Conservation (phyloP, 2,888 invertebrate genomes). For the Fragum sueziense region DNA sequence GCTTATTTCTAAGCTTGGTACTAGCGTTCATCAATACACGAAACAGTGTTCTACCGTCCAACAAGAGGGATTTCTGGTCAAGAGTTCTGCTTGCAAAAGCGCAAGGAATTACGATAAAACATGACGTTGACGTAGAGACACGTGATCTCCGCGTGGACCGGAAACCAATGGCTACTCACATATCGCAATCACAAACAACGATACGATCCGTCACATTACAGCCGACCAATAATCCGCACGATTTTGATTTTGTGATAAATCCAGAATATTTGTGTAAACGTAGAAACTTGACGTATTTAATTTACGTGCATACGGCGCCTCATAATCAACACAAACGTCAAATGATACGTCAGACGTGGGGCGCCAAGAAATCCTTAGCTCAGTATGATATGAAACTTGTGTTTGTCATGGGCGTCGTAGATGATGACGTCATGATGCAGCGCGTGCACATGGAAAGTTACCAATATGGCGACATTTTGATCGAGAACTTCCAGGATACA, state of each 20-base stretch:
- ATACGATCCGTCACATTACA: not conserved
- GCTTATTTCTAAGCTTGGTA: conserved; percentile 38
- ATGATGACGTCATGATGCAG: conserved; percentile 66
- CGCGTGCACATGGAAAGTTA: conserved; percentile 74
- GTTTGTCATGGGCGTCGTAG: conserved; percentile 77
- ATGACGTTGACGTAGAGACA: not conserved
- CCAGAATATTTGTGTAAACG: conserved; percentile 65
- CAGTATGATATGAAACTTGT: conserved; percentile 73
- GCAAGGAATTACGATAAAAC: not conserved
- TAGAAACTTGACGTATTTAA: conserved; percentile 70
- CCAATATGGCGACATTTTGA: conserved; percentile 79
- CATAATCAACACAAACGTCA: conserved; percentile 77
- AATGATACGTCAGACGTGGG: conserved; percentile 80
- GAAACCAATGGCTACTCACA: not conserved
- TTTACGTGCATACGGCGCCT: conserved; percentile 81
- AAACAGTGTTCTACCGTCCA: conserved; percentile 20
- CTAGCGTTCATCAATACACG: conserved; percentile 49
- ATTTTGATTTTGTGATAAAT: conserved; percentile 70
- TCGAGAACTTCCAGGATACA: conserved; percentile 81
- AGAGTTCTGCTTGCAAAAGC: not conserved
- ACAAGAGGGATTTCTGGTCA: conserved; percentile 11
- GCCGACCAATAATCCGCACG: conserved; percentile 69
- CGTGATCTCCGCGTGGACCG: not conserved
- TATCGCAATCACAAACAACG: not conserved
- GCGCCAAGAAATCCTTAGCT: conserved; percentile 68